Conservation (phyloP, 2,113 vertebrate species). For the Oceanodroma tethys region DNA sequence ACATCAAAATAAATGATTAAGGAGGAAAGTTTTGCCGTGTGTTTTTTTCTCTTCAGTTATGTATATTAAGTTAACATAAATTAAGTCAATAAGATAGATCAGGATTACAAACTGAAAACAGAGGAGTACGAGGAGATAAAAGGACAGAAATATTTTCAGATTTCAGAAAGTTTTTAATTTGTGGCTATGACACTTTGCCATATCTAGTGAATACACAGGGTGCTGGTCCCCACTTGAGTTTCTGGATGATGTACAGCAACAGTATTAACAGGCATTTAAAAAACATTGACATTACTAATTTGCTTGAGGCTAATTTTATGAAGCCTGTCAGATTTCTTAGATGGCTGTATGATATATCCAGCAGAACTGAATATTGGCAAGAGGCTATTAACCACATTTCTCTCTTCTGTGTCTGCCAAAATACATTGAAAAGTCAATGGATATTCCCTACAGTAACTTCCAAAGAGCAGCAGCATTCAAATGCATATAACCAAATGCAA, state of each 20-base stretch:
- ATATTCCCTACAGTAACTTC: not conserved
- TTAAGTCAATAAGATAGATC: not conserved
- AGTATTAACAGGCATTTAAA: not conserved
- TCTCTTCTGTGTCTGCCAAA: not conserved
- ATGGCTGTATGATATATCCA: not conserved
- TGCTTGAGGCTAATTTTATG: not conserved
- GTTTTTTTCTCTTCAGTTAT: not conserved
- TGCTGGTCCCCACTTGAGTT: not conserved
- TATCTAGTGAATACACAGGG: not conserved
- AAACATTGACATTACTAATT: not conserved
- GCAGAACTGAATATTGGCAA: not conserved
- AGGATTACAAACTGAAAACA: not conserved
- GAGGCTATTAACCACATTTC: not conserved
- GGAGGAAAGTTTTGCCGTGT: not conserved
- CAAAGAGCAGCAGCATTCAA: not conserved
- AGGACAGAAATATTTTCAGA: not conserved
- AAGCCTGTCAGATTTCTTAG: not conserved
- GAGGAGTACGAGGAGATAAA: not conserved
- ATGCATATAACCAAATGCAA: not conserved
- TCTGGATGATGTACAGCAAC: not conserved
- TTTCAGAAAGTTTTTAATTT: not conserved
- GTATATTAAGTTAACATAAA: not conserved
- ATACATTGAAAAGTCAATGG: not conserved
- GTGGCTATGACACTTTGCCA: not conserved
- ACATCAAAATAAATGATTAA: not conserved